Evolutionary conservation across 2,113 vertebrate species (phyloP).

Genomic region (Willisornis vidua): DNA sequence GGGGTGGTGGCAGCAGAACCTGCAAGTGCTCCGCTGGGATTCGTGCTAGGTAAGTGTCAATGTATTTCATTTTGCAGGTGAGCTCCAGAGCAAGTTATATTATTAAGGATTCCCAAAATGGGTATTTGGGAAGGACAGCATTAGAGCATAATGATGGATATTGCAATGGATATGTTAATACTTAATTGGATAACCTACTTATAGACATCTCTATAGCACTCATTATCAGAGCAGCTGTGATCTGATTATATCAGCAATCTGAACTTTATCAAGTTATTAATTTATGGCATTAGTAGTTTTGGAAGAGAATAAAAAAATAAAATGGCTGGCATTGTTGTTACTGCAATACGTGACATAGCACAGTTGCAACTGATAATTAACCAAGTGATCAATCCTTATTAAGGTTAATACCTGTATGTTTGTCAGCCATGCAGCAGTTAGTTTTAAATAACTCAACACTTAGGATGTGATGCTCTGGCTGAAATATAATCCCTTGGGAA

Average conservation of each 20-base stretch:
- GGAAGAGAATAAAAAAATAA: conserved; percentile 16
- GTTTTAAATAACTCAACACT: neutral
- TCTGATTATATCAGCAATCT: conserved; percentile 32
- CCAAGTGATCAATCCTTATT: neutral
- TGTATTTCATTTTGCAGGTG: conserved; percentile 9
- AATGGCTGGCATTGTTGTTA: neutral
- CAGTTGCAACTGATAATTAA: conserved; percentile 12
- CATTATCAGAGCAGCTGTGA: conserved; percentile 44
- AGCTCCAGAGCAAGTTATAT: neutral
- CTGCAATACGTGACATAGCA: neutral
- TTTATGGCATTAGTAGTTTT: conserved; percentile 15
- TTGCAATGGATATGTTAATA: conserved; percentile 31
- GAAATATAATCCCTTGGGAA: neutral
- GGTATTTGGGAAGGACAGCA: conserved; percentile 13
- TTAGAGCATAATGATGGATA: conserved; percentile 34
- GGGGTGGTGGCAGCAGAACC: neutral
- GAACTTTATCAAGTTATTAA: conserved; percentile 54
- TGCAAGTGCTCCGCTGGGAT: neutral
- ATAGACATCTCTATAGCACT: conserved; percentile 24
- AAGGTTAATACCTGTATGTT: neutral
- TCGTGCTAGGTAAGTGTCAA: neutral
- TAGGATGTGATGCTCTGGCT: neutral
- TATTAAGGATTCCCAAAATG: conserved; percentile 29
- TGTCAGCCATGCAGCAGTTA: neutral
- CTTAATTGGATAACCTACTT: conserved; percentile 52